These are phyloP conservation scores for Hemitrygon akajei DNA, from an alignment of 2,797 vertebrate species.

Conservation along the genomic window DNA sequence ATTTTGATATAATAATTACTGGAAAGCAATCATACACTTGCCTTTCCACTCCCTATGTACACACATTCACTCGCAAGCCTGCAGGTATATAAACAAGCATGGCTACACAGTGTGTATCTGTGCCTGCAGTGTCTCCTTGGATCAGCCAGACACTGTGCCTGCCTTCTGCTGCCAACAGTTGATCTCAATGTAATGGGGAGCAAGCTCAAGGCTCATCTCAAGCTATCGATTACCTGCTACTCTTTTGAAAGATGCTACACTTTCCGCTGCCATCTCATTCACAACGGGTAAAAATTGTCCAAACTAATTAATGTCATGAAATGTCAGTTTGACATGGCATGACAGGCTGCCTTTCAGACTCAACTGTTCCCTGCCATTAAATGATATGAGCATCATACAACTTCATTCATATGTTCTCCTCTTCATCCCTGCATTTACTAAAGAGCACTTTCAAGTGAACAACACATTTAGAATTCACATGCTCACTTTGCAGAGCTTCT, in stretches of 20 bases:
- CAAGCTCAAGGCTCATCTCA: slow-evolving; percentile 5
- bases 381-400: slow-evolving; percentile 33
- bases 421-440: slow-evolving; percentile 27
- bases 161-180: slow-evolving; percentile 4
- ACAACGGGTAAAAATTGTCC: slow-evolving; percentile 37
- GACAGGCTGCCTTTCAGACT: slow-evolving; percentile 34
- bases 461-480: slow-evolving; percentile 32
- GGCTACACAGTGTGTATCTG: neutral
- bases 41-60: neutral
- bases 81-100: neutral
- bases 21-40: neutral
- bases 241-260: slow-evolving; percentile 37
- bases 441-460: slow-evolving; percentile 24
- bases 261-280: slow-evolving; percentile 26
- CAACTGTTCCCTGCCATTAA: slow-evolving; percentile 29
- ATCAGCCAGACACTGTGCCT: slow-evolving; percentile 23
- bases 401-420: slow-evolving; percentile 1
- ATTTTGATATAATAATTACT: neutral
- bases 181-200: slow-evolving; percentile 32
- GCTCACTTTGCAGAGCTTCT: slow-evolving; percentile 26
- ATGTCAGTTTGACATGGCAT: slow-evolving; percentile 35
- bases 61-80: neutral
- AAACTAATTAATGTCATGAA: slow-evolving; percentile 37
- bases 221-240: slow-evolving; percentile 37
- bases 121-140: neutral